Base-by-base conservation (phyloP, 2,888 invertebrate species). In the Ceratothoa steindachneri region DNA sequence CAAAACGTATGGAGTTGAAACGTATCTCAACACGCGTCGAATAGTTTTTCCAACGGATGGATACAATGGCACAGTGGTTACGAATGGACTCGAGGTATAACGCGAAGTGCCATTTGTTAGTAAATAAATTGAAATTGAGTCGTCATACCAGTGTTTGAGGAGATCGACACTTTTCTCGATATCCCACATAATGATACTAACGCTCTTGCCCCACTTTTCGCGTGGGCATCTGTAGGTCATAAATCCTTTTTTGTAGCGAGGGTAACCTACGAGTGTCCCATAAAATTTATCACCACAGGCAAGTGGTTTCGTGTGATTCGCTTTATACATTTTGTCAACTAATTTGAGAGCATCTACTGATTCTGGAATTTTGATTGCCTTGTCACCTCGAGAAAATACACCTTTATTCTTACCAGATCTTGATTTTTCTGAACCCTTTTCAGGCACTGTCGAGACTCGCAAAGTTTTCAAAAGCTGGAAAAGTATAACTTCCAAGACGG, bases 221-320 rank as follows among this genome's bases (percentile, higher is more conserved):
- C n/a, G 52, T n/a, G 75, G 30, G 65, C 75, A 75, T 30, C 68
- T 69, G 27, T 69, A 53, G 27, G 66, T 64, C 4, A 64, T 30
- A 68, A 68, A 75, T 15, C 75, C 75, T 19, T 68, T 30, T 15
- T n/a, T 19, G 51, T 75, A 75, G 29, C 72, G 75, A 27, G 75
- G 75, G 53, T 75, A 75, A 4, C 75, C 75, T 3, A 71, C 69
- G 22, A 64, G 67, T 3, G 75, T 68, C 15, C 75, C 75, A 1
- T 67, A 30, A 51, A 69, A 75, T 30, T 64, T 31, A 24, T 75
- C 75, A n/a, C 52, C 71, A 30, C 75, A 75, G 2, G 75, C 75
- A 22, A 75, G 30, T 3, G 53, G 64, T 7, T 15, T 51, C 19
- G 19, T n/a, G n/a, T 51, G 1, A 1, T 51, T 51, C n/a, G n/a